Evolutionary conservation across 1,140 invertebrate genomes (phyloP), one percentile per base, ranked within the genome.

Genomic region (Trachymyrmex septentrionalis): DNA sequence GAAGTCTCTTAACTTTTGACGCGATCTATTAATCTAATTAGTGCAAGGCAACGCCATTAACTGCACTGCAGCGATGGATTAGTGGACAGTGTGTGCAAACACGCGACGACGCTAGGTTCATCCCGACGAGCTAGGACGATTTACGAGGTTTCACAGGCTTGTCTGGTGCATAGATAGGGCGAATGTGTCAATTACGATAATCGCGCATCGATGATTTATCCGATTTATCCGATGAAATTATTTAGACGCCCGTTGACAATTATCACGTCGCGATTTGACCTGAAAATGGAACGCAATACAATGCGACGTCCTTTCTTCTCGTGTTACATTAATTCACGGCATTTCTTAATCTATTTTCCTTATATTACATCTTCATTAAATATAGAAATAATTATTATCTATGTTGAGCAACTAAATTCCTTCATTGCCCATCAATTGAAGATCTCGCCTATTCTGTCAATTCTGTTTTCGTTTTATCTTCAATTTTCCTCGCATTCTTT

Each of bases 141-240:
- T 91, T 91, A 91, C 89, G 90, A 91, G 88, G 90, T 88, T 90
- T 91, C 90, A 86, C 77, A 77, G 78, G 86, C 84, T 64, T 66
- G 84, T 76, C 90, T 88, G 89, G 82, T 66, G 61, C 34, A 21
- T 69, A 90, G 89, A 91, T 90, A 86, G 81, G 86, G 69, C 86
- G 89, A 90, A 90, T 86, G 89, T 90, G 89, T 91, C 89, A 90
- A 91, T 90, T 88, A 90, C 77, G 89, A 91, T 91, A 91, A 91
- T 69, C 85, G 90, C 84, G 87, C 89, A 85, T 86, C 89, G 87
- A 50, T 87, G 88, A 91, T 90, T 89, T 88, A 88, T 90, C 86
- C 87, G 89, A 90, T 90, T 89, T 90, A 88, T 90, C 86, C 77
- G 88, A 91, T 91, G 89, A 91, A 91, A 91, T 91, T 91, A 90